Evolutionary conservation across 1,140 invertebrate species (phyloP).

Genomic region (Platorchestia sp.): DNA sequence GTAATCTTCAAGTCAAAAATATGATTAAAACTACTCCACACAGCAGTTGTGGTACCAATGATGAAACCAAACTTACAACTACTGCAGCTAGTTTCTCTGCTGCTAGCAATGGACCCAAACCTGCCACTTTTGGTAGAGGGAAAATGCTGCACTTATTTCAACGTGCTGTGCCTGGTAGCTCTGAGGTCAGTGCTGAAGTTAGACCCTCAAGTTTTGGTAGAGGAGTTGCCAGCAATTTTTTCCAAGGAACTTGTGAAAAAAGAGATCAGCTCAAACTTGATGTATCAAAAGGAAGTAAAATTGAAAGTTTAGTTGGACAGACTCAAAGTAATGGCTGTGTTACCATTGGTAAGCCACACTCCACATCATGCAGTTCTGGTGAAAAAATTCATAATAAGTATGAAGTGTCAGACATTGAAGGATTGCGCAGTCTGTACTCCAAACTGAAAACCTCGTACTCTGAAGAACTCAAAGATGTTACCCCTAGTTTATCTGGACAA

Average conservation of each 20-base stretch:
- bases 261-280: background rate
- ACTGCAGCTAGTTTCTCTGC: background rate
- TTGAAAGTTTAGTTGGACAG: background rate
- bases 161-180: background rate
- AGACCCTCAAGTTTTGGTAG: background rate
- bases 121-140: background rate
- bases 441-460: background rate
- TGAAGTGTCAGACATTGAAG: background rate
- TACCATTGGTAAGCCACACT: background rate
- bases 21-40: background rate
- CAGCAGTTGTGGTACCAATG: background rate
- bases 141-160: background rate
- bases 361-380: background rate
- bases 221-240: background rate
- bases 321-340: background rate
- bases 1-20: background rate
- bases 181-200: background rate
- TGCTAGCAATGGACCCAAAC: background rate
- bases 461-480: background rate
- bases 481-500: background rate
- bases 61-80: background rate
- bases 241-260: background rate
- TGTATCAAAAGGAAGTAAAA: background rate
- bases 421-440: background rate
- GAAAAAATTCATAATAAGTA: background rate